A percentile compares a stretch with the other conserved stretches of the same genome.
Evolutionary conservation across 2,888 invertebrate species (phyloP).

Genomic region (Bedellia somnulentella): DNA sequence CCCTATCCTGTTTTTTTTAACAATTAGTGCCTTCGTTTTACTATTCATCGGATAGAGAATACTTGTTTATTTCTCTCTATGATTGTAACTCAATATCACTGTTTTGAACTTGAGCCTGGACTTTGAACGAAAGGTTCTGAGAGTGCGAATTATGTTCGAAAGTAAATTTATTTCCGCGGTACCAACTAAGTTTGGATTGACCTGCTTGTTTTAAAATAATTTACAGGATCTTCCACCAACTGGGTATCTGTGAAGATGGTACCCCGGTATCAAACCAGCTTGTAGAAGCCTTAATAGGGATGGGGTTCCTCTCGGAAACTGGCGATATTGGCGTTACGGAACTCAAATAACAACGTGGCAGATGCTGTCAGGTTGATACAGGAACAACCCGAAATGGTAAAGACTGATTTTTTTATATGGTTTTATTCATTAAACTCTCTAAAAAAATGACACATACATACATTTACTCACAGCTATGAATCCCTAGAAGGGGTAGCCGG

Average conservation of each 20-base stretch:
- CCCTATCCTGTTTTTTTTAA: too few relatives aligned
- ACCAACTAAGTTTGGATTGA: too few relatives aligned
- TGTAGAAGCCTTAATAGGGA: slow-evolving; percentile 58
- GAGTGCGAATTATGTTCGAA: too few relatives aligned
- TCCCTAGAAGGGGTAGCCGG: too few relatives aligned
- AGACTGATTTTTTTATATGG: neutral
- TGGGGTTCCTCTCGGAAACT: slow-evolving; percentile 68
- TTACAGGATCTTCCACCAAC: slow-evolving; percentile 41
- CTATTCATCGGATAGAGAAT: too few relatives aligned
- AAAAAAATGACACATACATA: neutral
- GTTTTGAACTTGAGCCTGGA: too few relatives aligned
- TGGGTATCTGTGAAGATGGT: slow-evolving; percentile 65
- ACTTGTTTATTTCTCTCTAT: too few relatives aligned
- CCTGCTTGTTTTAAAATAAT: too few relatives aligned
- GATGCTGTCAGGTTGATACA: slow-evolving; percentile 66
- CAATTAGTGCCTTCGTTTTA: too few relatives aligned
- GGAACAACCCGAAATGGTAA: slow-evolving; percentile 60
- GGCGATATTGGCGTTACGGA: slow-evolving; percentile 65
- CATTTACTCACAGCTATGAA: neutral
- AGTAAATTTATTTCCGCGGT: too few relatives aligned
- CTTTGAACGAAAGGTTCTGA: too few relatives aligned
- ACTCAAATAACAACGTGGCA: slow-evolving; percentile 69
- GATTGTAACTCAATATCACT: too few relatives aligned
- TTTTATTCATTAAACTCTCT: neutral
- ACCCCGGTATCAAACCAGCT: slow-evolving; percentile 50